phyloP scores from a whole-genome alignment of 2,113 vertebrate species.

The Prietella phreatophila region DNA sequence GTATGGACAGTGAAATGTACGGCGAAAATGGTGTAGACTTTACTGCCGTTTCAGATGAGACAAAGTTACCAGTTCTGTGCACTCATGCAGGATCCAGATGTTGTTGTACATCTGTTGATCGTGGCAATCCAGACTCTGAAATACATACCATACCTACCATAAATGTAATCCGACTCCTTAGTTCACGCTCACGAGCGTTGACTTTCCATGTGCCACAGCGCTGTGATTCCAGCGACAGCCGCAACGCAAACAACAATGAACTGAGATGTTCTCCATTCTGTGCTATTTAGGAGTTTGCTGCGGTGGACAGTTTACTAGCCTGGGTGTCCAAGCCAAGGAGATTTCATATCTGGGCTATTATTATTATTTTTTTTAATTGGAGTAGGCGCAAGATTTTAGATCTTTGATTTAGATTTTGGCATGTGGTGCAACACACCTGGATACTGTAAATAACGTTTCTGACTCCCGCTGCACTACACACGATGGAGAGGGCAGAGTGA shows the following conservation, averaged over 20 bases:
- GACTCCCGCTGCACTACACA: not conserved
- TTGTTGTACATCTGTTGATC: conserved; percentile 11
- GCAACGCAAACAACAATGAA: too few species aligned
- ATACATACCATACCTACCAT: conserved; percentile 13
- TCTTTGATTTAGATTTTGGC: too few species aligned
- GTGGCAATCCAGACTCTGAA: not conserved
- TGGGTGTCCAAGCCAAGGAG: not conserved
- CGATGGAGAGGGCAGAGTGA: not conserved
- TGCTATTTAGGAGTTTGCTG: not conserved
- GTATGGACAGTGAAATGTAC: too few species aligned
- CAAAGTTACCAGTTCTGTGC: not conserved
- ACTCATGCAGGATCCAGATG: conserved; percentile 3
- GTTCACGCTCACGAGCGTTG: not conserved
- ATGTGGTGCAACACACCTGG: not conserved
- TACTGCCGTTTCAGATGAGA: not conserved
- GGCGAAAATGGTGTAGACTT: not conserved
- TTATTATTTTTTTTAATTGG: not conserved
- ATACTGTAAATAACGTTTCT: not conserved
- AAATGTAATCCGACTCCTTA: not conserved
- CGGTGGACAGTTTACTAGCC: not conserved
- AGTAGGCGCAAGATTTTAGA: not conserved
- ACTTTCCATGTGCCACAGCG: not conserved
- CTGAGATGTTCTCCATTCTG: too few species aligned
- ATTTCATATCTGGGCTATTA: not conserved
- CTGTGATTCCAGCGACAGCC: too few species aligned